Conservation (phyloP, 2,113 vertebrate species). For the Tylochromis polylepis region DNA sequence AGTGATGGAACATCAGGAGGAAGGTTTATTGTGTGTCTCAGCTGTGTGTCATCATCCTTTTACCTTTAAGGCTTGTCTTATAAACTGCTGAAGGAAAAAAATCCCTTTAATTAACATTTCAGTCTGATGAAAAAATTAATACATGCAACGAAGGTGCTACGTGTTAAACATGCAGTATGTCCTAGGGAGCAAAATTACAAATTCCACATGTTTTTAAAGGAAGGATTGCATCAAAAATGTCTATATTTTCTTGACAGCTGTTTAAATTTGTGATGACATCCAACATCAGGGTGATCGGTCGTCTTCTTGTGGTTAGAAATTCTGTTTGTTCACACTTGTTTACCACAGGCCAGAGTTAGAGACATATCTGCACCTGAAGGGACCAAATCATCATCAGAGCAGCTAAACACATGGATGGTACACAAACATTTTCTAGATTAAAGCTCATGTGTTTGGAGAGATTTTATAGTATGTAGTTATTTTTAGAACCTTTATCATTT, state of each 20-base stretch:
- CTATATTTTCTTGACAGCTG: not conserved
- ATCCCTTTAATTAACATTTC: slow-evolving; percentile 47
- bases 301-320: not conserved
- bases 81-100: not conserved
- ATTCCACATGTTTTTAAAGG: not conserved
- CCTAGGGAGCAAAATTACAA: not conserved
- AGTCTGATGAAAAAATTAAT: not conserved
- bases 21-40: not conserved
- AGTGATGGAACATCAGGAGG: not conserved
- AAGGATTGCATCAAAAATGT: not conserved
- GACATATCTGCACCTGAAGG: slow-evolving; percentile 18
- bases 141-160: slow-evolving; percentile 9
- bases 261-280: not conserved
- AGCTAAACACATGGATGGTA: not conserved
- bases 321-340: slow-evolving; percentile 6
- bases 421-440: not conserved
- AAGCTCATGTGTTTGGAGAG: not conserved
- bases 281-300: not conserved
- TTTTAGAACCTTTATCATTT: not conserved
- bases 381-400: slow-evolving; percentile 57
- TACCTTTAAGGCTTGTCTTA: not conserved
- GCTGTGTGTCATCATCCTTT: slow-evolving; percentile 22
- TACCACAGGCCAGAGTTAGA: slow-evolving; percentile 20
- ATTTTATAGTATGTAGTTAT: not conserved
- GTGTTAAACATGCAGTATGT: slow-evolving; percentile 3